Base-by-base conservation (phyloP, 2,797 vertebrate species). In the Astyanax mexicanus region DNA sequence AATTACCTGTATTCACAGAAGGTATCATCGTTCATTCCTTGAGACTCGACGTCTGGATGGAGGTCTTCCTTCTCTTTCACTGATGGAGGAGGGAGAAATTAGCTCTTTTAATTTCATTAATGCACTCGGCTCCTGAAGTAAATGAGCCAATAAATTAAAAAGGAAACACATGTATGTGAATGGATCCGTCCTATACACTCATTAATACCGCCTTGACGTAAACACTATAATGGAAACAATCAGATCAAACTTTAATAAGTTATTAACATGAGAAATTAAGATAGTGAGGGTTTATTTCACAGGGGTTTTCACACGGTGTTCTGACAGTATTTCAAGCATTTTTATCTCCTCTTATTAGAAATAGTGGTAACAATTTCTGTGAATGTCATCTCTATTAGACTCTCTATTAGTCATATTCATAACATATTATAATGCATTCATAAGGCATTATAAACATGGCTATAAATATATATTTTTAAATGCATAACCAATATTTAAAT, bases 61-160 rank as follows among this genome's bases (percentile, higher is more conserved):
- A 98, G 94, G 88, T 98, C 97, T 88, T 99, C 98, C 83, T 99
- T 99, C 86, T 99, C 98, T 91, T 99, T 99, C 52, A 99, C 98
- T 99, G 89, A 74, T 88, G 80, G 69, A 62, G 57, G 84, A n/a
- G 25, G 17, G 65, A 40, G 79, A 71, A n/a, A 62, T 57, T 47
- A 15, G 32, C 44, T n/a, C 4, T 58, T 74, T 77, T 45, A 70
- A 42, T 40, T 49, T 52, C 44, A 65, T 55, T 72, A 72, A 52
- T 13, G 58, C 15, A 19, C 29, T 57, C 6, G 29, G 25, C n/a
- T 75, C 45, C 58, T 49, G 58, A 60, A 60, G 47, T 47, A 79
- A 79, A 79, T 70, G 51, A 74, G 17, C 49, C 52, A 67, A 78
- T 67, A 73, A 75, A 69, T 75, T 54, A 64, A 69, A 70, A 37